Evolutionary conservation across 2,888 invertebrate species (phyloP), one percentile per base, ranked within the genome.

Genomic region (Cataglyphis cursor): DNA sequence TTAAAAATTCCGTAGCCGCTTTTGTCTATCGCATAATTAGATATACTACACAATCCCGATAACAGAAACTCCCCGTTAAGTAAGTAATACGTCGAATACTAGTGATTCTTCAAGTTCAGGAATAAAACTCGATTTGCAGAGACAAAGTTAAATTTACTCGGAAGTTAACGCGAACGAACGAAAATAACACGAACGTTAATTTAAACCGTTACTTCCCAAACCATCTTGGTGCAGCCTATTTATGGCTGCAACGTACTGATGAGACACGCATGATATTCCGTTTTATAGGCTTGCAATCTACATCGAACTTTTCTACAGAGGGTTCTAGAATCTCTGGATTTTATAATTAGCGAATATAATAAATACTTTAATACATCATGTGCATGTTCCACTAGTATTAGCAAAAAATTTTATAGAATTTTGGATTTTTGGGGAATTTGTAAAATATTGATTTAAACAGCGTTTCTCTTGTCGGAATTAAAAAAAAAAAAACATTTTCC

Each of bases 71-170:
- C 12, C 10, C 21, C 59, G 12, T 24, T 24, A 24, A 76, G 28
- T n/a, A 24, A 76, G 18, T 18, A 44, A 12, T 35, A 48, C 31
- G 24, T 31, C 41, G 41, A 24, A 41, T 6, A 24, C 24, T 15
- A 38, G 24, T 18, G 21, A 48, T 70, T 44, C 59, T 24, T 41
- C 44, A 31, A 51, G 41, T n/a, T 15, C 59, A 21, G 35, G 44
- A 70, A 70, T 70, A 41, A 80, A 78, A 44, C 54, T 59, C 44
- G 28, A 70, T 76, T 76, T 54, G 57, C 48, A 18, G 44, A 18
- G 31, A 44, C 18, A 31, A 59, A 70, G 70, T 80, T 80, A 80
- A 70, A 80, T 80, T 70, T 59, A 70, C 35, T 80, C 18, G 44
- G 2, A 80, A 80, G 72, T 80, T 51, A 35, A 70, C 35, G 78